phyloP scores from a whole-genome alignment of 1,140 invertebrate genomes.

The Diuraphis noxia region DNA sequence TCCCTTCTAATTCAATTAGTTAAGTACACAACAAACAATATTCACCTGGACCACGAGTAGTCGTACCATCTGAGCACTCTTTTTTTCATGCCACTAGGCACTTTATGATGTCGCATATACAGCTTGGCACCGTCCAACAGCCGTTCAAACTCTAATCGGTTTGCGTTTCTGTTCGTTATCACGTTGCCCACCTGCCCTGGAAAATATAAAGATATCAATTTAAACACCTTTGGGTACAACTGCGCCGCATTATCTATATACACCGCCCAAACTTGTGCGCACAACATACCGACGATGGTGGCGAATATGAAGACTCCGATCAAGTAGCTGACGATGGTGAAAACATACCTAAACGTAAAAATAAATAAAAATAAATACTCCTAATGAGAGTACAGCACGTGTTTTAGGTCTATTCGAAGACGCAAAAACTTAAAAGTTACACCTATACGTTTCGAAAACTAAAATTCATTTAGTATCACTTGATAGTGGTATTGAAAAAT shows the following conservation, averaged over 20 bases:
- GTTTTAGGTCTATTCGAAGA: not conserved
- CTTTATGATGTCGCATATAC: constrained; percentile 96
- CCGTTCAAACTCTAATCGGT: constrained; percentile 91
- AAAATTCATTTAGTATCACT: not conserved
- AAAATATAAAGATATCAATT: constrained; percentile 54
- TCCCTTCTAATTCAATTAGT: constrained; percentile 34
- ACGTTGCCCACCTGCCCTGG: constrained; percentile 94
- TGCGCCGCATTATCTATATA: not conserved
- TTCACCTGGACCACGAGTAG: constrained; percentile 89
- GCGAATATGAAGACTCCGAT: constrained; percentile 98
- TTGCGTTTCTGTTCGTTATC: constrained; percentile 96
- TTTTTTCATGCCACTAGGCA: constrained; percentile 91
- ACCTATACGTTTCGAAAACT: not conserved
- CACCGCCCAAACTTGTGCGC: not conserved
- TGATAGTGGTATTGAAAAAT: not conserved
- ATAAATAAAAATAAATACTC: constrained; percentile 58
- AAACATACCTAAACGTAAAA: constrained; percentile 79
- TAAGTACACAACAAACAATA: constrained; percentile 7
- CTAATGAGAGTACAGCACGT: not conserved
- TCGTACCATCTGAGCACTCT: constrained; percentile 95
- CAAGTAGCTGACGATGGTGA: constrained; percentile 94
- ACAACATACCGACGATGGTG: constrained; percentile 84
- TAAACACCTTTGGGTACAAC: not conserved
- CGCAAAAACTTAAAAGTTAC: not conserved
- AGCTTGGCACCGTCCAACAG: constrained; percentile 93